These are phyloP conservation scores for Acanthis flammea DNA, from an alignment of 2,797 vertebrate species.

Conservation along the genomic window DNA sequence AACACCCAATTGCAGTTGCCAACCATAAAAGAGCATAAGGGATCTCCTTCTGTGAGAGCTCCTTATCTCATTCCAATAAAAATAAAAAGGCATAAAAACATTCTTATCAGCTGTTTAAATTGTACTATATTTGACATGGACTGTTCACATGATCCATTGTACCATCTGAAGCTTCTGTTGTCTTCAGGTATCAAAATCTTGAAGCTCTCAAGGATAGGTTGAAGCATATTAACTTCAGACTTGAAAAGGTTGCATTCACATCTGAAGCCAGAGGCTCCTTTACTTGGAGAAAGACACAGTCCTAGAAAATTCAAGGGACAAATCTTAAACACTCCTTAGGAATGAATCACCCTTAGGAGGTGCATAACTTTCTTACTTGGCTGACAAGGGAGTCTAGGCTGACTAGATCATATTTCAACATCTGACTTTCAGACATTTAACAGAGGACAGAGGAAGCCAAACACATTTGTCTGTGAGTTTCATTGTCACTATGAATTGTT, in stretches of 20 bases:
- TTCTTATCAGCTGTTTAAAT: background rate
- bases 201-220: background rate
- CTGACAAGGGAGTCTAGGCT: background rate
- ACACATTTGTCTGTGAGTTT: background rate
- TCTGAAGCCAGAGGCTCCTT: background rate
- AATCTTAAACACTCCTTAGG: background rate
- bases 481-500: background rate
- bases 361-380: background rate
- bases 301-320: background rate
- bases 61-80: background rate
- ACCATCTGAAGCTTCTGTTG: background rate
- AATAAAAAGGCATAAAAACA: background rate
- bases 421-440: background rate
- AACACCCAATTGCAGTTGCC: background rate
- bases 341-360: background rate
- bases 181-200: background rate
- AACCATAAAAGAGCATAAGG: background rate
- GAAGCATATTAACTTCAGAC: background rate
- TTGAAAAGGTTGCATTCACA: background rate
- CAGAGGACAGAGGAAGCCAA: background rate
- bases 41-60: background rate
- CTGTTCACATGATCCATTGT: background rate
- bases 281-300: background rate
- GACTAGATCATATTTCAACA: background rate
- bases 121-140: background rate